Base-by-base conservation (phyloP, 2,113 vertebrate genomes). In the Phalacrocorax aristotelis region DNA sequence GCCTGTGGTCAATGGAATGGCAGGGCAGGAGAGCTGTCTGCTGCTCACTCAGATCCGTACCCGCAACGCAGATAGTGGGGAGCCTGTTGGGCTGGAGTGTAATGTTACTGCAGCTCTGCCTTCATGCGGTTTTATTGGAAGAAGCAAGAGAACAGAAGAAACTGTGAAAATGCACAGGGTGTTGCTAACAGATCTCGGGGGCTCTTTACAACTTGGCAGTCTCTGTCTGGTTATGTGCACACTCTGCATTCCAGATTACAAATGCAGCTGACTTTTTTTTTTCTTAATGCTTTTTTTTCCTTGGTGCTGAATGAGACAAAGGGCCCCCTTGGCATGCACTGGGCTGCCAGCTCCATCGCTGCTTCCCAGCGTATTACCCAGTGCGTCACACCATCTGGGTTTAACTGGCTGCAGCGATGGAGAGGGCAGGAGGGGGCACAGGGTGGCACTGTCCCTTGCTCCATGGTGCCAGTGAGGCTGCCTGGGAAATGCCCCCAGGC, bases 41-140 rank as follows among this genome's bases (percentile, higher is more conserved):
- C 72, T 61, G 51, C 68, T 29, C 1, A 1, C 38, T 72, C 1
- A 4, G 55, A 12, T 55, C 51, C 0, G 0, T 52, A 19, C 21
- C 36, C 19, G n/a, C 51, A 14, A 8, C 1, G 0, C 55, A 29
- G 68, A 32, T 30, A 0, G 0, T 5, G n/a, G 40, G 60, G 75
- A 77, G 60, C 36, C 13, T 10, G 48, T 19, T 57, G 79, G 62
- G 76, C 81, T 55, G 92, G 70, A 69, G 55, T 1, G 0, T 54
- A 51, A 54, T 1, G 11, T 15, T 74, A 6, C 79, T 44, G 90
- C 86, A 48, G 77, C 83, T 70, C 81, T 89, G 69, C 62, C 36
- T 71, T 19, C 2, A 2, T 2, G 3, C 1, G 1, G 9, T 7
- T 26, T 40, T 30, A 8, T 6, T 71, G 85, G 70, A 18, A 72